Evolutionary conservation across 2,113 vertebrate genomes (phyloP).

Genomic region (Microcebus murinus): DNA sequence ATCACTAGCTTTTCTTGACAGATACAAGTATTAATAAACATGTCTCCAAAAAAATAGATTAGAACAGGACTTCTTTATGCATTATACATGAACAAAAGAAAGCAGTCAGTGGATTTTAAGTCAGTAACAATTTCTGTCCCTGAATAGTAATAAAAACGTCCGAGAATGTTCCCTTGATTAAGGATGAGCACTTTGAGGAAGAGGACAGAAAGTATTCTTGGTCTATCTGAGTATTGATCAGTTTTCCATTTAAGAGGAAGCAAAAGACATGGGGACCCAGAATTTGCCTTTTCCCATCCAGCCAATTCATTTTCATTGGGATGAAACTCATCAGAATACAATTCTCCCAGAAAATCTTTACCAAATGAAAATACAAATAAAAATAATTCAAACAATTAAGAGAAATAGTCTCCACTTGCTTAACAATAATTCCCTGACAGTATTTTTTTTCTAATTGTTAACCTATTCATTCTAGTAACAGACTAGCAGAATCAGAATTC

Average conservation of each 20-base stretch:
- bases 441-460: too few relatives aligned
- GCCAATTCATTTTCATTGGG: not conserved
- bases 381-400: not conserved
- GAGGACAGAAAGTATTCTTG: not conserved
- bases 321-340: not conserved
- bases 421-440: not conserved
- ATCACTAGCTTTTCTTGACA: not conserved
- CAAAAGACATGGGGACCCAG: accelerated
- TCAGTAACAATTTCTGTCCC: not conserved
- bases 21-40: not conserved
- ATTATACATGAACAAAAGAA: not conserved
- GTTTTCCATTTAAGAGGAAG: not conserved
- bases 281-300: not conserved
- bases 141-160: not conserved
- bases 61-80: not conserved
- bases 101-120: not conserved
- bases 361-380: not conserved
- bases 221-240: not conserved
- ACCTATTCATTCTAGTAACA: not conserved
- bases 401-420: not conserved
- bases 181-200: not conserved
- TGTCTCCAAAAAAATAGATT: not conserved
- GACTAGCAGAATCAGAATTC: not conserved
- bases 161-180: not conserved
- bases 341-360: not conserved